phyloP scores from a whole-genome alignment of 2,888 invertebrate genomes.

The Machimus atricapillus region DNA sequence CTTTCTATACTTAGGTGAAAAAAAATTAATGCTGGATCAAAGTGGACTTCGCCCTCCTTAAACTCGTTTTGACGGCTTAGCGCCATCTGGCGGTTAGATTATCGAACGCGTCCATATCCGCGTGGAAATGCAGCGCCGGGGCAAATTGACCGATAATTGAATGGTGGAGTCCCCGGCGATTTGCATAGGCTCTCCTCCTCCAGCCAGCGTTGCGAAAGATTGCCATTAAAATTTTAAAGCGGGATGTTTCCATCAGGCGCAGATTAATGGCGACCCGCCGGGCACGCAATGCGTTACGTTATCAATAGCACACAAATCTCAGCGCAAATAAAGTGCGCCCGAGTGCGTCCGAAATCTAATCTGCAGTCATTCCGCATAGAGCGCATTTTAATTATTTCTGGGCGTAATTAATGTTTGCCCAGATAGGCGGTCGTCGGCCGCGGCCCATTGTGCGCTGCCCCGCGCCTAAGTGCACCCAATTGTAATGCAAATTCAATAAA shows the following conservation, averaged over 20 bases:
- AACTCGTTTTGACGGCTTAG: neutral
- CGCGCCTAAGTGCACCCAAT: neutral
- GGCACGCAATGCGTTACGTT: neutral
- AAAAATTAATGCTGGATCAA: neutral
- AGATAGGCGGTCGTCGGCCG: neutral
- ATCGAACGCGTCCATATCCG: neutral
- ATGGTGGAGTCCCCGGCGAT: neutral
- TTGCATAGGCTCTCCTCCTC: neutral
- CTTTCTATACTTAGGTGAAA: too few relatives aligned
- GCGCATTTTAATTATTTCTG: constrained; percentile 14
- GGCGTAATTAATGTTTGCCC: neutral
- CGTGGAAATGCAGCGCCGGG: neutral
- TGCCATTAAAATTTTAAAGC: neutral
- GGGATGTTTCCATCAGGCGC: neutral
- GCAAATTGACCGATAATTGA: neutral
- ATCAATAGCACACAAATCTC: neutral
- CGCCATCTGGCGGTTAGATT: neutral
- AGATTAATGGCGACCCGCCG: neutral
- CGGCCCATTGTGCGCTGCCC: neutral
- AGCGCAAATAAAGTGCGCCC: neutral
- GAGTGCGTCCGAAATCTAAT: neutral
- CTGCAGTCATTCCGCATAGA: neutral
- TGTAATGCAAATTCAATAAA: constrained; percentile 27
- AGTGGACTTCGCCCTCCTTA: neutral
- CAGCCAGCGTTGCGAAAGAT: neutral